phyloP scores from a whole-genome alignment of 2,797 vertebrate species.

The Philypnodon macrostomus region DNA sequence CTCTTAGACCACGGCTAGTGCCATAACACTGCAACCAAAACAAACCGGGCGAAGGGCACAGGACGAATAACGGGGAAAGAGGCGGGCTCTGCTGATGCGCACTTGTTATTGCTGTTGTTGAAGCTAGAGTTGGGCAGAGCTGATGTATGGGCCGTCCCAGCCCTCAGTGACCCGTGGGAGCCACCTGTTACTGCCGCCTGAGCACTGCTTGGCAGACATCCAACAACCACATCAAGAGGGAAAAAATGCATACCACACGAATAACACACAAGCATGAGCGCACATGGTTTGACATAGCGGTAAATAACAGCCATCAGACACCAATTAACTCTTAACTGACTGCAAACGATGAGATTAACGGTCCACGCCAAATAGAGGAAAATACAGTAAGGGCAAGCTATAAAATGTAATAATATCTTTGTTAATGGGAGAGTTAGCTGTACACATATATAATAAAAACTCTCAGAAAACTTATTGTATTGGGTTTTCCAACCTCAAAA shows the following conservation, averaged over 20 bases:
- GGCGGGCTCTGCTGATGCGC: constrained; percentile 10
- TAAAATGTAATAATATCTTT: too few relatives aligned
- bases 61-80: background rate
- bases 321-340: constrained; percentile 6
- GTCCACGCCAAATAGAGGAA: background rate
- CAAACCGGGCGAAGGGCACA: constrained; percentile 23
- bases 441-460: too few relatives aligned
- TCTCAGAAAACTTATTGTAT: too few relatives aligned
- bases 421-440: too few relatives aligned
- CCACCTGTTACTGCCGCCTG: constrained; percentile 44
- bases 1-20: constrained; percentile 41
- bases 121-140: constrained; percentile 22
- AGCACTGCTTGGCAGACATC: constrained; percentile 28
- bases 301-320: constrained; percentile 13
- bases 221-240: constrained; percentile 39
- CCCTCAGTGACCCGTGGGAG: constrained; percentile 19
- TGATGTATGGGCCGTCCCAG: constrained; percentile 11
- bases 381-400: background rate
- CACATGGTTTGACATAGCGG: constrained; percentile 7
- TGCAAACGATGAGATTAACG: background rate
- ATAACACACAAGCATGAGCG: constrained; percentile 5
- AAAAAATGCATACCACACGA: constrained; percentile 10
- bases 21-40: constrained; percentile 52
- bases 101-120: constrained; percentile 27
- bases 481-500: too few relatives aligned